Evolutionary conservation across 2,797 vertebrate genomes (phyloP).

Genomic region (Pangasius larnaudii): DNA sequence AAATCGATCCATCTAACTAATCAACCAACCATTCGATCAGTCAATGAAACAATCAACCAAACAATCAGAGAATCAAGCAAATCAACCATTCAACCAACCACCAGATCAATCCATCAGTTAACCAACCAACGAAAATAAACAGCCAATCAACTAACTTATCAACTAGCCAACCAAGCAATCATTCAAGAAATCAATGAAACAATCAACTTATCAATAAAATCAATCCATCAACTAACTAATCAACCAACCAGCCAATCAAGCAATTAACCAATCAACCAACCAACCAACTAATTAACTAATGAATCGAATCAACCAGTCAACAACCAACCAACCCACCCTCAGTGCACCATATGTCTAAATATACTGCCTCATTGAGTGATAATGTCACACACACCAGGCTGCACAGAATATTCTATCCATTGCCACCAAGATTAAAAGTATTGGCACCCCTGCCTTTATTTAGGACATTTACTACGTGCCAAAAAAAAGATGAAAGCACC

Average conservation of each 20-base stretch:
- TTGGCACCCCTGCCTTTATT: not conserved
- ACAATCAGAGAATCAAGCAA: too few species aligned
- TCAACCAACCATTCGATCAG: not conserved
- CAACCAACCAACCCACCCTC: not conserved
- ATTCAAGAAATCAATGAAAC: too few species aligned
- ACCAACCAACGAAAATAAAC: too few species aligned
- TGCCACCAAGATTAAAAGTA: not conserved
- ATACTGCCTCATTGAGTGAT: not conserved
- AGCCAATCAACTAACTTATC: too few species aligned
- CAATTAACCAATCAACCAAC: not conserved
- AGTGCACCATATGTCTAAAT: not conserved
- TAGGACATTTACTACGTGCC: not conserved
- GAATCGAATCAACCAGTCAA: not conserved
- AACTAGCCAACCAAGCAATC: too few species aligned
- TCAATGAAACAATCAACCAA: not conserved
- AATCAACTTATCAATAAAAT: not conserved
- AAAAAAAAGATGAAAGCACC: not conserved
- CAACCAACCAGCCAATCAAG: not conserved
- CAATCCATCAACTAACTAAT: not conserved
- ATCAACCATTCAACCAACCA: too few species aligned
- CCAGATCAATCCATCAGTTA: too few species aligned
- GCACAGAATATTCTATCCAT: not conserved
- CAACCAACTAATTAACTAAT: not conserved
- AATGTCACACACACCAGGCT: not conserved
- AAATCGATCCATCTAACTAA: not conserved